A percentile compares a stretch with the other conserved stretches of the same genome.
These are phyloP conservation scores for Lampris megalopsis DNA, from an alignment of 2,113 vertebrate genomes.

Conservation along the genomic window DNA sequence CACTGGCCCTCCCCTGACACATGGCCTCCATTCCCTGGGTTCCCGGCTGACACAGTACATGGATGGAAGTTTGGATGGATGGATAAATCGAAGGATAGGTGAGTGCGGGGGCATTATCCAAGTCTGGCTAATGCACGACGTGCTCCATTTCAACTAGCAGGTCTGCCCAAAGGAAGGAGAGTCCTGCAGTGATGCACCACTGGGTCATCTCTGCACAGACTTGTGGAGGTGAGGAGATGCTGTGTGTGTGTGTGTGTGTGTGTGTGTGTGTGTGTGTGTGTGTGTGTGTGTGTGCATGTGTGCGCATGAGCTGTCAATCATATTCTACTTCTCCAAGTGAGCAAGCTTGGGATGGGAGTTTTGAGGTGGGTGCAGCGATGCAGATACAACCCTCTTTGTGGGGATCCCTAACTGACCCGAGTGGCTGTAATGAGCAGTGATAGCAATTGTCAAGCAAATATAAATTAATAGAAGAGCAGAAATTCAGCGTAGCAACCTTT, in stretches of 20 bases:
- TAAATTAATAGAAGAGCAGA: constrained; percentile 12
- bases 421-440: constrained; percentile 44
- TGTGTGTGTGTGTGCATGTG: constrained; percentile 55
- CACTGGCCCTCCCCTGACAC: constrained; percentile 73
- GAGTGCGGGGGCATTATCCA: constrained; percentile 25
- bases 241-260: constrained; percentile 33
- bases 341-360: constrained; percentile 3
- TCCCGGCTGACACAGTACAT: constrained; percentile 44
- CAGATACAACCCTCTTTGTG: constrained; percentile 52
- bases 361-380: constrained; percentile 47
- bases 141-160: constrained; percentile 35
- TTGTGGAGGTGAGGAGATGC: constrained; percentile 21
- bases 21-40: constrained; percentile 56
- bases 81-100: constrained; percentile 9
- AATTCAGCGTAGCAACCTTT: constrained; percentile 15
- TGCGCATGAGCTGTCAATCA: constrained; percentile 61
- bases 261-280: constrained; percentile 48
- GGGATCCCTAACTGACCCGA: constrained; percentile 38
- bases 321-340: constrained; percentile 7
- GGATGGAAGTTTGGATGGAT: constrained; percentile 10
- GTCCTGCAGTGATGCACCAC: constrained; percentile 64
- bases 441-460: constrained; percentile 34
- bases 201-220: constrained; percentile 40
- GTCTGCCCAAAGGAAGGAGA: constrained; percentile 47
- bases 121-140: constrained; percentile 44